Base-by-base conservation (phyloP, 2,888 invertebrate genomes). In the Pyralis farinalis region DNA sequence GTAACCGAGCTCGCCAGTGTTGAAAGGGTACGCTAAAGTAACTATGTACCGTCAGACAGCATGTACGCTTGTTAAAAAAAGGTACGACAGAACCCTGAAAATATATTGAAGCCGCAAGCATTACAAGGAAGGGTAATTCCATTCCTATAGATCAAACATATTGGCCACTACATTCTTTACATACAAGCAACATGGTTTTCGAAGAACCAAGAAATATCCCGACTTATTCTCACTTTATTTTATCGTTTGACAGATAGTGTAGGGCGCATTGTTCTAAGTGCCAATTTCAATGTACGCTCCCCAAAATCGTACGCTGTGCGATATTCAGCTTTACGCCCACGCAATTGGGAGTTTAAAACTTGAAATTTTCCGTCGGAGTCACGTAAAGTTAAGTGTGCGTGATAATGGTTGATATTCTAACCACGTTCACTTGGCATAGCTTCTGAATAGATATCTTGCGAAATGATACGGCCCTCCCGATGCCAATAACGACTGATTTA, bases 401-500 rank as follows among this genome's bases (percentile, higher is more conserved):
- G 28, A 43, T 46, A 53, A 49, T 62, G 60, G 67, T 66, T 70
- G 62, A 68, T 71, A 83, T 79, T 78, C 83, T 50, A 58, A 69
- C 68, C 81, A 73, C 82, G 78, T 74, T 66, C 66, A 63, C 58
- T 73, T 79, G 68, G 73, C 75, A 74, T 77, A 72, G 76, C 77
- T 71, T 55, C 75, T 78, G 83, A 84, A 85, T 82, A 79, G 85
- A 84, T 83, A 82, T 82, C 80, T 71, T 57, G 67, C 70, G 73
- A 75, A 80, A 82, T 82, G 80, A 82, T 84, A 85, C 71, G 74
- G 71, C 74, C 63, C 82, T 79, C 83, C 47, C 59, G 84, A 64
- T 80, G 75, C 80, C 78, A 82, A 81, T 85, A 85, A 81, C 76
- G 67, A 68, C 59, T 80, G 83, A 84, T 85, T 85, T 85, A 84